Conservation (phyloP, 53 echinoderm and acorn worm species). For the Echinometra lucunter region DNA sequence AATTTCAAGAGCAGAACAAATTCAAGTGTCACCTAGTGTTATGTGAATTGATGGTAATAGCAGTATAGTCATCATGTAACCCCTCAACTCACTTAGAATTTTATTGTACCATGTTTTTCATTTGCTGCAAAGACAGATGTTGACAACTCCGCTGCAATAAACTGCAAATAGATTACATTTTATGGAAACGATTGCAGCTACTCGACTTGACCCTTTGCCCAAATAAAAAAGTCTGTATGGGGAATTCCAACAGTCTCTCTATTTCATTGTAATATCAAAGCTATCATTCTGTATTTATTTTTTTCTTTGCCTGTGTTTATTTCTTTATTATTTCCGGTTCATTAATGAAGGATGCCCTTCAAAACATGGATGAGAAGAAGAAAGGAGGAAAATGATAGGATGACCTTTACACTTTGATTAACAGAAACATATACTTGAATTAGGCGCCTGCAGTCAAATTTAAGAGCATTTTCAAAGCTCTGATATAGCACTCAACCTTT, state of each 20-base stretch:
- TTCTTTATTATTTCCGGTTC: not conserved
- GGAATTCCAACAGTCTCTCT: not conserved
- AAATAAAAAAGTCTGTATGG: not conserved
- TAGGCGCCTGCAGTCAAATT: not conserved
- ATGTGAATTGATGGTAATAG: not conserved
- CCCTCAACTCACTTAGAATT: not conserved
- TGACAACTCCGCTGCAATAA: not conserved
- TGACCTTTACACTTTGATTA: not conserved
- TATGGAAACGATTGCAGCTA: not conserved
- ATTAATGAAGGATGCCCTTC: not conserved
- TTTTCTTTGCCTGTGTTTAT: too few species aligned
- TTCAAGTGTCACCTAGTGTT: not conserved
- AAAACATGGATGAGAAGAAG: not conserved
- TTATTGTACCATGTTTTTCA: not conserved
- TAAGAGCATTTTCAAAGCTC: not conserved
- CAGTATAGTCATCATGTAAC: not conserved
- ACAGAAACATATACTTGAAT: not conserved
- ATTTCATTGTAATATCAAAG: not conserved
- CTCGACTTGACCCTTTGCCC: not conserved
- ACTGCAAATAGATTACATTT: not conserved
- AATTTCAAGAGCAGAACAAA: constrained; percentile 24
- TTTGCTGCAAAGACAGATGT: not conserved
- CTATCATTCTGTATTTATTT: not conserved
- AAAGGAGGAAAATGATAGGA: not conserved
- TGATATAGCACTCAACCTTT: not conserved